Evolutionary conservation across 2,113 vertebrate genomes (phyloP).

Genomic region (Lepus europaeus): DNA sequence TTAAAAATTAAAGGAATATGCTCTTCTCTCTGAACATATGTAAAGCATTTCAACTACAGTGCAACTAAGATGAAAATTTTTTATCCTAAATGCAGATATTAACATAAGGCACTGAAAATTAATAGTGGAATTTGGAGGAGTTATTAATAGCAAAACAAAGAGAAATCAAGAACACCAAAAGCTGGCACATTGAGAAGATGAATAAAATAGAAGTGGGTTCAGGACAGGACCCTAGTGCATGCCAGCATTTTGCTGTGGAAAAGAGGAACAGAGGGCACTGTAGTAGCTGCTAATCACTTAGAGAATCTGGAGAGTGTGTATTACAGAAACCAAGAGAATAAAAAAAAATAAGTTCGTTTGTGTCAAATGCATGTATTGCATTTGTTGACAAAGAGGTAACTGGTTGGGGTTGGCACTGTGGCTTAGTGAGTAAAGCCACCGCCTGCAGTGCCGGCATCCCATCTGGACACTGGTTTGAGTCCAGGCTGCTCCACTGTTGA

Average conservation of each 20-base stretch:
- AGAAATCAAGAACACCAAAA: neutral
- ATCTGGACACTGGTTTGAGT: too few species aligned
- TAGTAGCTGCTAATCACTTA: neutral
- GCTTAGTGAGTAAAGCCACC: too few species aligned
- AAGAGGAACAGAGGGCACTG: neutral
- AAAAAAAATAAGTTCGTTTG: neutral
- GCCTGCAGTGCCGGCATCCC: too few species aligned
- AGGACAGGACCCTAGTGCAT: too few species aligned
- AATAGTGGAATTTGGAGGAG: neutral
- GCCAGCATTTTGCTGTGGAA: neutral
- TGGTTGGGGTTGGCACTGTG: too few species aligned
- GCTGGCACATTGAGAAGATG: neutral
- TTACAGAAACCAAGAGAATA: neutral
- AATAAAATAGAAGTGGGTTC: neutral
- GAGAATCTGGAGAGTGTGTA: neutral
- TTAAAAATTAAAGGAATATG: neutral
- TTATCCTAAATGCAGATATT: neutral
- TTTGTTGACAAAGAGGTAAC: neutral
- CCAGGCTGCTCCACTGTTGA: too few species aligned
- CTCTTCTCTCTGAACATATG: neutral
- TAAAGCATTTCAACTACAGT: neutral
- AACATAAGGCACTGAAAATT: conserved; percentile 1
- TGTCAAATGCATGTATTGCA: neutral
- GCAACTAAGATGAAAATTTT: neutral
- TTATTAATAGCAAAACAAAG: neutral